A percentile compares a stretch with the other conserved stretches of the same genome.
phyloP scores from a whole-genome alignment of 2,113 vertebrate genomes.

The Microcebus lehilahytsara region DNA sequence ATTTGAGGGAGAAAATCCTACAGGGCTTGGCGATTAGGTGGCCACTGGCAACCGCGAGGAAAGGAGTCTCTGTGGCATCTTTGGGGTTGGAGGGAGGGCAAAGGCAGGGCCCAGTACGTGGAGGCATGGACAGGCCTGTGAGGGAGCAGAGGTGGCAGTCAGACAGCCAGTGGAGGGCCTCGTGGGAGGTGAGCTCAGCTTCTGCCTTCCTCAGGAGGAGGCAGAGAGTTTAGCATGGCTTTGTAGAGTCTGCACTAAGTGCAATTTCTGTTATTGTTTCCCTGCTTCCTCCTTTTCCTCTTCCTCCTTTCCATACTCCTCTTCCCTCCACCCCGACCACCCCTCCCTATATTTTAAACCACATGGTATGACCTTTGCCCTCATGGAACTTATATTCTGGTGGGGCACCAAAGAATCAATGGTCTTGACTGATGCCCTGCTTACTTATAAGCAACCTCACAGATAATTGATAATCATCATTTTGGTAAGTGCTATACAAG shows the following conservation, averaged over 20 bases:
- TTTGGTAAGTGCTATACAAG: background rate
- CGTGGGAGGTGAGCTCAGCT: background rate
- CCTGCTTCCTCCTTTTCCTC: background rate
- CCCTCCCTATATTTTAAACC: background rate
- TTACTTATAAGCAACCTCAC: background rate
- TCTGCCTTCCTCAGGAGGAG: background rate
- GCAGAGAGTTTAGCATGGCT: background rate
- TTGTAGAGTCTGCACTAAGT: background rate
- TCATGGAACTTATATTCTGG: background rate
- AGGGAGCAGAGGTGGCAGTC: background rate
- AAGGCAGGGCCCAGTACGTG: background rate
- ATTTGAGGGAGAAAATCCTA: background rate
- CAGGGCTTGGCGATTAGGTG: background rate
- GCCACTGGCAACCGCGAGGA: background rate
- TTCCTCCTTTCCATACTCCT: background rate
- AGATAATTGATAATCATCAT: background rate
- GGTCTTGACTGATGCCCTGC: background rate
- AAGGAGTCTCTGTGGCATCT: background rate
- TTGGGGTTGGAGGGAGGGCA: background rate
- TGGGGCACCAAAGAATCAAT: background rate
- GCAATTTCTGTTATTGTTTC: background rate
- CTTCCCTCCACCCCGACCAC: background rate
- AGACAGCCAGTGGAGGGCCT: fast-evolving
- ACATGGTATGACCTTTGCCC: background rate
- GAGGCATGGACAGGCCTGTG: background rate